Conservation (phyloP, 2,797 vertebrate genomes). For the Enteromius mattozi region DNA sequence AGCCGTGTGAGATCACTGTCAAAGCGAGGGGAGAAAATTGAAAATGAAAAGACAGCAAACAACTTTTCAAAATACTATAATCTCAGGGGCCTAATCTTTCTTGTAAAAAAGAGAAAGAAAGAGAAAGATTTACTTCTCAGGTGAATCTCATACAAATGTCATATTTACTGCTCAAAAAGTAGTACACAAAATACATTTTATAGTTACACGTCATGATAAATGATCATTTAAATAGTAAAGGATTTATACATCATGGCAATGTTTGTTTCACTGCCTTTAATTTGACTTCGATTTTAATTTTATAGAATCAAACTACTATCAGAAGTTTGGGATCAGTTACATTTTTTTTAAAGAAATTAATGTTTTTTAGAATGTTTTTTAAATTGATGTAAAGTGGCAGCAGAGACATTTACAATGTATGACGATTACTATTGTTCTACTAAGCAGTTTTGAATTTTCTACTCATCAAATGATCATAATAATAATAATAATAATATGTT, state of each 20-base stretch:
- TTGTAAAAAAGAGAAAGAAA: background rate
- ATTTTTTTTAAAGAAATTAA: no score
- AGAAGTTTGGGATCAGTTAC: background rate
- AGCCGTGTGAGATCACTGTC: conserved; percentile 12
- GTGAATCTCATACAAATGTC: background rate
- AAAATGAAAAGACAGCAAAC: conserved; percentile 19
- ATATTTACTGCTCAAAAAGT: background rate
- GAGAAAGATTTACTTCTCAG: conserved; percentile 27
- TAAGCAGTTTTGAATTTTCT: no score
- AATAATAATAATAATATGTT: no score
- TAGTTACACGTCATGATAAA: background rate
- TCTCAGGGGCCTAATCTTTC: background rate
- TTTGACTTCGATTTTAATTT: background rate
- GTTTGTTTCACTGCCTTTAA: background rate
- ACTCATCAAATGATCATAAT: no score
- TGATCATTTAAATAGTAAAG: background rate
- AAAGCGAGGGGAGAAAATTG: background rate
- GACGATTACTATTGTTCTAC: no score
- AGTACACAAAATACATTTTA: background rate
- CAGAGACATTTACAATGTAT: no score
- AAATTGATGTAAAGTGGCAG: no score
- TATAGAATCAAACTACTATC: background rate
- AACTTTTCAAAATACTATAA: conserved; percentile 18
- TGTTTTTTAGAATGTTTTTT: no score
- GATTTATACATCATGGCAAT: background rate